Evolutionary conservation across 2,797 vertebrate genomes (phyloP), one percentile per base, ranked within the genome.

Genomic region (Presbytis comata): DNA sequence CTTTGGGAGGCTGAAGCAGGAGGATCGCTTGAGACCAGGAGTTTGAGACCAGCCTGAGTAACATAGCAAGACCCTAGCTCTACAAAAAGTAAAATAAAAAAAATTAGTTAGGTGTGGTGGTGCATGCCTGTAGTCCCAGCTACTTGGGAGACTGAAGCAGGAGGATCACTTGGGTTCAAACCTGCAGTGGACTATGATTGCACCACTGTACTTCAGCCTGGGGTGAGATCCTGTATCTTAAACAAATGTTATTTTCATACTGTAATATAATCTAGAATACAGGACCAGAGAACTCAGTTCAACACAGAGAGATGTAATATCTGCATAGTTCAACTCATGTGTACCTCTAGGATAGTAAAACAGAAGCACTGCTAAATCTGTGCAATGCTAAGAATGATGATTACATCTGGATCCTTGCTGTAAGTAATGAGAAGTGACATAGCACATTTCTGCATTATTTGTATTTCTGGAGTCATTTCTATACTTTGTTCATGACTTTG

Each of bases 401-500:
- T 91, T 95, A 36, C n/a, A 80, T 61, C 6, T 28, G 86, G 64
- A 64, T 83, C 26, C 61, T 88, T 93, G 75, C 41, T 93, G 9
- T 67, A 64, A 78, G 46, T 83, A 78, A 74, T 79, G 21, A 84
- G 70, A 95, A 90, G 46, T 28, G 61, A 6, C 44, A 8, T 70
- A 80, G 57, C 28, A 48, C 44, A 41, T 78, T 93, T 88, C 53
- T 93, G 50, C 16, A 28, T 64, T 91, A 28, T 79, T 91, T 41
- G 28, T 92, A 30, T 74, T 96, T 94, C 17, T n/a, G 80, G 22
- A 61, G 6, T 57, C 24, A 44, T 84, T 88, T 92, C 28, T 61
- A 10, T 67, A n/a, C 41, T 88, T 89, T 87, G 46, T 74, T 95
- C n/a, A 53, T 83, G 53, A 90, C 67, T 95, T 84, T 80, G 82